Evolutionary conservation across 2,797 vertebrate species (phyloP), one percentile per base, ranked within the genome.

Genomic region (Onychomys arenicola): DNA sequence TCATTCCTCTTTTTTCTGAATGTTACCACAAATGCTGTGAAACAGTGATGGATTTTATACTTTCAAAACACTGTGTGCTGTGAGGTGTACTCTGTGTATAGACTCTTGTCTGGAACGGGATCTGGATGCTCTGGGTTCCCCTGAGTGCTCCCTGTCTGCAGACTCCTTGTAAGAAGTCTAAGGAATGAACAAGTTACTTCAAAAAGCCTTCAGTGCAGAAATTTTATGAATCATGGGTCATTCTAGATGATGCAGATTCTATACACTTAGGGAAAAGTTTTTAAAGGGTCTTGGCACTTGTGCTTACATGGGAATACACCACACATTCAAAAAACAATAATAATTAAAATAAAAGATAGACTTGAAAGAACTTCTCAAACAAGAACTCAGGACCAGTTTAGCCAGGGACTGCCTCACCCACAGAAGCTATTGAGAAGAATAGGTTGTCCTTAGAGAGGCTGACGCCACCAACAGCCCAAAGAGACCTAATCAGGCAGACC

Each of bases 131-230:
- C 0, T 65, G 91, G 46, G 32, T 69, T 16, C 6, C 43, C 34
- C 46, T 75, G 83, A 67, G 23, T 83, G 85, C 67, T 89, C 23
- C 75, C 93, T 90, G 59, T 93, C 83, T 76, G 19, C 19, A 91
- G 94, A 93, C 75, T 67, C 34, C 21, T 46, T 73, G 37, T 12
- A 52, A 92, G 63, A 87, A 95, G 67, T 92, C 0, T 94, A 84
- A 73, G 52, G 85, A 95, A 69, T 89, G 40, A 81, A 76, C 84
- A 80, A 71, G 32, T 76, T 90, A 69, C 10, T 13, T 94, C 49
- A 89, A 77, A 82, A 93, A 92, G 13, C 8, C 32, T 87, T 52
- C 2, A 13, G 13, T 57, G 69, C 92, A 94, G 90, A 19, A 10
- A 27, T 34, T 80, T 40, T 82, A 61, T 27, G 9, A 91, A 81